Evolutionary conservation across 2,113 vertebrate species (phyloP).

Genomic region (Amphiprion percula): DNA sequence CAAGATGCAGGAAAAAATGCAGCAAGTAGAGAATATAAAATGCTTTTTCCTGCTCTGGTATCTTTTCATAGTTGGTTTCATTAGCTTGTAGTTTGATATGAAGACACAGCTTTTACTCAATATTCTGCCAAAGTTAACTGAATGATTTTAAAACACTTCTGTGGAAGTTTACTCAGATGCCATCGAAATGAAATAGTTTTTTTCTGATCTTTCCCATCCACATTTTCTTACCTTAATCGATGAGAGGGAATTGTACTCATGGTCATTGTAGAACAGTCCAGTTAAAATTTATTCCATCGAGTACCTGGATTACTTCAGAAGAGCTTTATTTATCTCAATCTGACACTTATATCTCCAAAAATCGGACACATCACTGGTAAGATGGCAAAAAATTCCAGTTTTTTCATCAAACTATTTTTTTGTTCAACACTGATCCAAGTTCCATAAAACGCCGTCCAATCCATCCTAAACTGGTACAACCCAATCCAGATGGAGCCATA

Average conservation of each 20-base stretch:
- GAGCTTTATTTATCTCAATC: conserved; percentile 3
- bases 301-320: conserved; percentile 8
- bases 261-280: conserved; percentile 20
- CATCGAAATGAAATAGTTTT: neutral
- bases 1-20: neutral
- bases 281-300: conserved; percentile 2
- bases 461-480: neutral
- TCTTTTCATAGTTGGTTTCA: conserved; percentile 1
- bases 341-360: conserved; percentile 10
- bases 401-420: conserved; percentile 3
- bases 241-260: conserved; percentile 66
- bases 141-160: too few relatives aligned
- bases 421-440: conserved; percentile 13
- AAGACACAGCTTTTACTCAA: too few relatives aligned
- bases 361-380: conserved; percentile 15
- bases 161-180: too few relatives aligned
- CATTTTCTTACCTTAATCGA: conserved; percentile 68
- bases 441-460: neutral
- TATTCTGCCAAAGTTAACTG: too few relatives aligned
- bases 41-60: conserved; percentile 12
- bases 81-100: neutral
- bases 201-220: neutral
- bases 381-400: conserved; percentile 1
- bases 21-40: neutral
- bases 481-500: conserved; percentile 24